These are phyloP conservation scores for Aselliscus stoliczkanus DNA, from an alignment of 2,797 vertebrate species.

Conservation along the genomic window DNA sequence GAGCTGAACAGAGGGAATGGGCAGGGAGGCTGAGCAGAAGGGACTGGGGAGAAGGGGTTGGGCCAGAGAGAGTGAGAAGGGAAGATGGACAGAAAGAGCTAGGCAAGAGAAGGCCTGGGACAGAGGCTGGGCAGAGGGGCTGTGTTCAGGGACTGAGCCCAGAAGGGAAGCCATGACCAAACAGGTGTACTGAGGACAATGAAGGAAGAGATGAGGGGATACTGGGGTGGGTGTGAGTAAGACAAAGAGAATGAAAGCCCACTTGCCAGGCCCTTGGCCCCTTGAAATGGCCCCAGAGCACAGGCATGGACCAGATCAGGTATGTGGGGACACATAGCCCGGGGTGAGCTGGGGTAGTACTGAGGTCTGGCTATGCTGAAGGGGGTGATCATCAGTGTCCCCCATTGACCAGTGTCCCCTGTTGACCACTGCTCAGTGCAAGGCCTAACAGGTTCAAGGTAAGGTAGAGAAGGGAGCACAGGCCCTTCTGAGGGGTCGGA, in stretches of 20 bases:
- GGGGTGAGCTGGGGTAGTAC: rapidly evolving
- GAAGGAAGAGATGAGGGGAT: background rate
- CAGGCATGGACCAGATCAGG: background rate
- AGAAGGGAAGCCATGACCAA: background rate
- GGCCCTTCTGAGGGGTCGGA: background rate
- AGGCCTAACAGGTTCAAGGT: background rate
- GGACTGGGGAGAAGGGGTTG: background rate
- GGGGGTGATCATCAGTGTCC: too few relatives aligned
- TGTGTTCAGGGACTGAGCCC: background rate
- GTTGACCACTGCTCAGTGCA: background rate
- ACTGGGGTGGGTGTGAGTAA: background rate
- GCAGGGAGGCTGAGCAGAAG: background rate
- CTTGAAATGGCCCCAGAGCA: background rate
- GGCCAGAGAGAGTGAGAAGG: background rate
- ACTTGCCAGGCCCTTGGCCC: background rate
- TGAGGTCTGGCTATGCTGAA: background rate
- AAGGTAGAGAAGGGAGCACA: background rate
- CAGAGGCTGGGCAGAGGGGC: background rate
- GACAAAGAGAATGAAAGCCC: background rate
- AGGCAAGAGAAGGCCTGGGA: background rate
- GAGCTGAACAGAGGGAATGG: background rate
- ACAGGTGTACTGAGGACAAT: background rate
- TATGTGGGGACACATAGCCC: background rate
- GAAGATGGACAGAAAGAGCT: background rate
- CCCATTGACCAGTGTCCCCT: background rate